A percentile compares a stretch with the other conserved stretches of the same genome.
Evolutionary conservation across 2,797 vertebrate genomes (phyloP).

Genomic region (Sebastes melanostomus): DNA sequence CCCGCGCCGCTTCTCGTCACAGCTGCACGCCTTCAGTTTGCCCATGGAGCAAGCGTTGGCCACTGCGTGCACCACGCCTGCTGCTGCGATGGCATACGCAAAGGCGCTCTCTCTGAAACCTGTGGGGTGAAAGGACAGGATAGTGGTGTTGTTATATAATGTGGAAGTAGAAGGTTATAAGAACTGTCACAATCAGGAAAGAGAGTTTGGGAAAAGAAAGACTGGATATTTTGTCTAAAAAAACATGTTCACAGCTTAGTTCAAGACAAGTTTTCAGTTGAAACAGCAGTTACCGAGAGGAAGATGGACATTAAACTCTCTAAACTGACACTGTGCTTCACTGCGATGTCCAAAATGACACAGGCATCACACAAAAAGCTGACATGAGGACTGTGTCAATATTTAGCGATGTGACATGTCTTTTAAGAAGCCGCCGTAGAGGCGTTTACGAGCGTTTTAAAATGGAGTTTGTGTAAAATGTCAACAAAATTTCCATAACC

Average conservation of each 20-base stretch:
- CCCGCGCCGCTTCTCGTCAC: slow-evolving; percentile 91
- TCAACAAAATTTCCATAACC: slow-evolving; percentile 21
- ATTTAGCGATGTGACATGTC: neutral
- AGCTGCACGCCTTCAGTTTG: slow-evolving; percentile 94
- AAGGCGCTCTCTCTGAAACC: slow-evolving; percentile 98
- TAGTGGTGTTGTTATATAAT: neutral
- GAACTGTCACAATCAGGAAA: slow-evolving; percentile 11
- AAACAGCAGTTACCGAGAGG: neutral
- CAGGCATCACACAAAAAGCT: neutral
- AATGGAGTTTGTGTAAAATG: slow-evolving; percentile 1
- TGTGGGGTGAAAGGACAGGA: slow-evolving; percentile 56
- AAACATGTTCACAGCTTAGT: neutral
- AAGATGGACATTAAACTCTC: neutral
- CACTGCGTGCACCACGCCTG: slow-evolving; percentile 94
- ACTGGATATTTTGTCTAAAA: neutral
- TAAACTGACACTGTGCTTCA: slow-evolving; percentile 1
- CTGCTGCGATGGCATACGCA: slow-evolving; percentile 94
- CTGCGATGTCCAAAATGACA: slow-evolving; percentile 12
- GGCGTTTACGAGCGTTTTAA: neutral
- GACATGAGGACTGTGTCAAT: neutral
- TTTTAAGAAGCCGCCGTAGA: neutral
- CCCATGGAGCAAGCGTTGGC: slow-evolving; percentile 97
- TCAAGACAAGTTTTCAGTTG: neutral
- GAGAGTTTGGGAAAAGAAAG: neutral
- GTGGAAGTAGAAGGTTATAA: neutral